Evolutionary conservation across 2,113 vertebrate genomes (phyloP).

Genomic region (Cichladusa arquata): DNA sequence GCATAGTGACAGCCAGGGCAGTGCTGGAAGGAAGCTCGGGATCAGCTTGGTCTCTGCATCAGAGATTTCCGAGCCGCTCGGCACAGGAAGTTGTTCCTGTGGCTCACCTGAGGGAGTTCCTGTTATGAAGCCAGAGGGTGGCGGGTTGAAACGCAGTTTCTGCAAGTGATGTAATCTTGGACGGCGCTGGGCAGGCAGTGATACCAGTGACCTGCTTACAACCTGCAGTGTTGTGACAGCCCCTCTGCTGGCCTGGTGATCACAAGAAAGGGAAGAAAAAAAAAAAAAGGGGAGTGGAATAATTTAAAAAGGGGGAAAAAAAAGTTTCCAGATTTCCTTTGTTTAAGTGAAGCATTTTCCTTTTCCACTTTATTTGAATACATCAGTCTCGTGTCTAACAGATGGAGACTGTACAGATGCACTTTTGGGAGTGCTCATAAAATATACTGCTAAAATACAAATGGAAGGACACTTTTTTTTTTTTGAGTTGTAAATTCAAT

Average conservation of each 20-base stretch:
- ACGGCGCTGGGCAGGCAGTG: slow-evolving; percentile 48
- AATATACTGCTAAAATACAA: slow-evolving; percentile 48
- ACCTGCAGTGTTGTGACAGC: slow-evolving; percentile 72
- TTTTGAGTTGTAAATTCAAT: slow-evolving; percentile 35
- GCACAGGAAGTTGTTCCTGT: slow-evolving; percentile 73
- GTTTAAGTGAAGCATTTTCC: slow-evolving; percentile 70
- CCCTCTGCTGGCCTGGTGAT: slow-evolving; percentile 62
- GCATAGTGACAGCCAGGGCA: slow-evolving; percentile 62
- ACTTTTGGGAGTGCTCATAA: slow-evolving; percentile 43
- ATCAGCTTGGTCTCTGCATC: slow-evolving; percentile 25
- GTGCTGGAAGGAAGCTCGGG: slow-evolving; percentile 75
- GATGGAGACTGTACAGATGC: slow-evolving; percentile 66
- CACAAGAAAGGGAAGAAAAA: slow-evolving; percentile 66
- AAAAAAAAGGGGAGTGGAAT: slow-evolving; percentile 51
- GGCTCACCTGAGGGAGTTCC: slow-evolving; percentile 81
- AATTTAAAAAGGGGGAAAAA: slow-evolving; percentile 68
- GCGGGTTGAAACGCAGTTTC: slow-evolving; percentile 59
- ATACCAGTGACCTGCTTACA: slow-evolving; percentile 76
- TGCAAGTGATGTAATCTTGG: slow-evolving; percentile 76
- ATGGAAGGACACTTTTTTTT: neutral
- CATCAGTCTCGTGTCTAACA: slow-evolving; percentile 45
- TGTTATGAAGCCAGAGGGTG: slow-evolving; percentile 75
- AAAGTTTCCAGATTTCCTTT: slow-evolving; percentile 77
- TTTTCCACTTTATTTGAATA: slow-evolving; percentile 64
- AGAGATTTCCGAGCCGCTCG: slow-evolving; percentile 73